A percentile compares a stretch with the other conserved stretches of the same genome.
These are phyloP conservation scores for Eupleurogrammus muticus DNA, from an alignment of 2,797 vertebrate genomes.

Conservation along the genomic window DNA sequence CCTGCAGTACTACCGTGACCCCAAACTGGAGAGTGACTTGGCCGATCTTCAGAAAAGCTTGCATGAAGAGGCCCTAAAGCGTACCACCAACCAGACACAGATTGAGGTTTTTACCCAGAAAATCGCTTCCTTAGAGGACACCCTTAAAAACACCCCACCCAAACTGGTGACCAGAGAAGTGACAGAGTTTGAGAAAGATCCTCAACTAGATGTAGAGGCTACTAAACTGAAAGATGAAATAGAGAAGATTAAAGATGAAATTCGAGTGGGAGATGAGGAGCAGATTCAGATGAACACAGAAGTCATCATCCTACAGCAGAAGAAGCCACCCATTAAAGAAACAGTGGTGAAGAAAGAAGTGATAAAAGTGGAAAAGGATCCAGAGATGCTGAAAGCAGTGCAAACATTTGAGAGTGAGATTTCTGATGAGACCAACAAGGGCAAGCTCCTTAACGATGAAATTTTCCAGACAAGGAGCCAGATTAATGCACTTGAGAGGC, in stretches of 20 bases:
- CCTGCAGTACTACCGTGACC: constrained; percentile 92
- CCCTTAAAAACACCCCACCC: constrained; percentile 79
- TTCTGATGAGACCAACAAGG: constrained; percentile 84
- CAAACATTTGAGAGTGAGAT: constrained; percentile 85
- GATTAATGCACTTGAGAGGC: constrained; percentile 88
- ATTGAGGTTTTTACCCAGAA: constrained; percentile 83
- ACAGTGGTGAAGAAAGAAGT: constrained; percentile 93
- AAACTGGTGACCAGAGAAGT: constrained; percentile 95
- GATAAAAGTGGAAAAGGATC: constrained; percentile 91
- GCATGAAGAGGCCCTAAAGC: constrained; percentile 83
- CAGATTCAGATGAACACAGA: constrained; percentile 88
- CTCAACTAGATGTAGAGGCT: constrained; percentile 89
- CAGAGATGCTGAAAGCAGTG: constrained; percentile 88
- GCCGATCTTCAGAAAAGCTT: constrained; percentile 77
- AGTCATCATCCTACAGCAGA: constrained; percentile 88
- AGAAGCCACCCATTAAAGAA: constrained; percentile 88
- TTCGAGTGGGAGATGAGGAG: constrained; percentile 73
- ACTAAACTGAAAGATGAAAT: constrained; percentile 86
- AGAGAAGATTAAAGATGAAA: constrained; percentile 79
- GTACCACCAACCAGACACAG: constrained; percentile 80
- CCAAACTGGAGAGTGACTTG: constrained; percentile 87
- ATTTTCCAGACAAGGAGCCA: constrained; percentile 86
- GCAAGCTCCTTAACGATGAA: constrained; percentile 82
- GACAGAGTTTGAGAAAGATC: constrained; percentile 93
- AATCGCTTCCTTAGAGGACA: constrained; percentile 82